A percentile compares a stretch with the other conserved stretches of the same genome.
These are phyloP conservation scores for Syngnathus scovelli DNA, from an alignment of 2,113 vertebrate genomes.

Conservation along the genomic window DNA sequence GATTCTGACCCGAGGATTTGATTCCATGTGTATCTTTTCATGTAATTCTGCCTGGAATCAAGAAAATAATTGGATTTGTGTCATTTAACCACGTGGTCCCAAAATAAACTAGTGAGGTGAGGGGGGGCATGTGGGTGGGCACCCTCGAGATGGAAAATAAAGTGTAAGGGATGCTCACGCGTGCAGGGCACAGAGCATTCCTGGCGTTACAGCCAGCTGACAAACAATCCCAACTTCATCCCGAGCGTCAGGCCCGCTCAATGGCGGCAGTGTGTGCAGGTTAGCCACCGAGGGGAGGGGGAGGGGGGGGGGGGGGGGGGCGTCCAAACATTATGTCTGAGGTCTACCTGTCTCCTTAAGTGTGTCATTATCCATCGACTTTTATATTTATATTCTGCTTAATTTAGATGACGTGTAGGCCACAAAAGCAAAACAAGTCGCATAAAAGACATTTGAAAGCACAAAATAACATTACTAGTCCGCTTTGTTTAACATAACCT, in stretches of 20 bases:
- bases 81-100: constrained; percentile 14
- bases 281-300: constrained; percentile 48
- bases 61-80: not conserved
- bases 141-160: constrained; percentile 36
- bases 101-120: constrained; percentile 55
- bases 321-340: constrained; percentile 55
- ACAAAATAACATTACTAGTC: constrained; percentile 44
- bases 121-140: constrained; percentile 27
- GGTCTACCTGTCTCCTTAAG: constrained; percentile 39
- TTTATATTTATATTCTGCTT: constrained; percentile 26
- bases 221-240: constrained; percentile 81
- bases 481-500: constrained; percentile 39
- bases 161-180: constrained; percentile 45
- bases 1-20: no score
- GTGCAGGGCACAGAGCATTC: constrained; percentile 62
- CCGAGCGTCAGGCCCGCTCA: constrained; percentile 62
- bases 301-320: constrained; percentile 17
- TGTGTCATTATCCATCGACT: constrained; percentile 16
- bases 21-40: no score
- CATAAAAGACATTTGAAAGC: constrained; percentile 45
- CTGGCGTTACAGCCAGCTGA: constrained; percentile 72
- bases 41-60: not conserved
- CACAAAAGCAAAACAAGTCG: not conserved
- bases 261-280: constrained; percentile 73
- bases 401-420: not conserved